Conservation (phyloP, 2,113 vertebrate species). For the Coptodon rendalli region DNA sequence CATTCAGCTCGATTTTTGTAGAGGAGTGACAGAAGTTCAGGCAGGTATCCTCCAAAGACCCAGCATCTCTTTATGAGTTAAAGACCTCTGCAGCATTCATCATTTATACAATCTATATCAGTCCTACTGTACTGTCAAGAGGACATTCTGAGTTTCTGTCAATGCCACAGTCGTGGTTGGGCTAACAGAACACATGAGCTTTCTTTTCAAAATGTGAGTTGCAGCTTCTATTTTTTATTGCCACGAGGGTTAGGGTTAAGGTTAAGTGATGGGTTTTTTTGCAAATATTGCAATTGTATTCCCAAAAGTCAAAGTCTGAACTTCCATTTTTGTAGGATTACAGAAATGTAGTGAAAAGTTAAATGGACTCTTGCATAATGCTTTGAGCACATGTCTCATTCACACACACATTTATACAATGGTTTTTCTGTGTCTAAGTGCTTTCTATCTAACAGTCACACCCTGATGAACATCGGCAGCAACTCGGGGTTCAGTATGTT, state of each 20-base stretch:
- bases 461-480: no score
- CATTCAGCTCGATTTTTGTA: accelerated
- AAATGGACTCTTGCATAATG: no score
- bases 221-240: accelerated
- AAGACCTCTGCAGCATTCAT: accelerated
- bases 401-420: no score
- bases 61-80: accelerated
- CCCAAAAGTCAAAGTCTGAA: no score
- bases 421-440: no score
- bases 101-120: neutral
- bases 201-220: neutral
- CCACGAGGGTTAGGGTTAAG: accelerated
- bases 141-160: neutral
- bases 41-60: neutral
- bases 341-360: accelerated
- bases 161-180: neutral
- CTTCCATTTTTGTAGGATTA: no score
- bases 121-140: neutral
- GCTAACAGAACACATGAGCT: neutral
- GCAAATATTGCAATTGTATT: no score
- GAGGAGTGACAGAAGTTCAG: no score
- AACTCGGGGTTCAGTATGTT: no score
- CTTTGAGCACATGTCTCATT: no score
- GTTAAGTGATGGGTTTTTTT: accelerated
- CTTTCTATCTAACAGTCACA: no score